Evolutionary conservation across 64 coral and sea anemone genomes (phyloP).

Genomic region (Trachythela sp.): DNA sequence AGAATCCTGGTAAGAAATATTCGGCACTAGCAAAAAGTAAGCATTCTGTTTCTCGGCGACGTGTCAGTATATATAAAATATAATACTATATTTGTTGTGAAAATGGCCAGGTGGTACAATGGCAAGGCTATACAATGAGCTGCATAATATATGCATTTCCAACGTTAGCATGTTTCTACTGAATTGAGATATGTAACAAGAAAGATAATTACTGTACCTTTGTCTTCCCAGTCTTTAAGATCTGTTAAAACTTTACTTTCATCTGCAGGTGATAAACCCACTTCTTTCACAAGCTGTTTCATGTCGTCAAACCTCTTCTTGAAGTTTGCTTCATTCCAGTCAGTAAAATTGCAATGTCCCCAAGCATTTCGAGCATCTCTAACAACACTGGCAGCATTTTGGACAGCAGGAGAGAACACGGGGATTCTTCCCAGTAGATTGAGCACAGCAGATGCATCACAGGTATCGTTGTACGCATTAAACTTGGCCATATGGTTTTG

Average conservation of each 20-base stretch:
- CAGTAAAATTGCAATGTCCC: constrained; percentile 8
- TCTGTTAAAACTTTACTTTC: background rate
- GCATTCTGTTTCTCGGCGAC: no score
- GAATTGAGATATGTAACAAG: no score
- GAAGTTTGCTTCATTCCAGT: background rate
- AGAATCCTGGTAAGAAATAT: no score
- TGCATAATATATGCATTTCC: no score
- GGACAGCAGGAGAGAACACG: constrained; percentile 12
- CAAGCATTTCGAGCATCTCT: background rate
- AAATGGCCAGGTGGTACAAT: no score
- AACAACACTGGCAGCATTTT: background rate
- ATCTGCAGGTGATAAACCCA: background rate
- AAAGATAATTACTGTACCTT: background rate
- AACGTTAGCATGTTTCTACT: no score
- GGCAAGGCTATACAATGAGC: no score
- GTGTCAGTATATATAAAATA: no score
- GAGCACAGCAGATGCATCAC: constrained; percentile 26
- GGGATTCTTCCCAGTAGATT: background rate
- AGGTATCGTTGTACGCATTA: constrained; percentile 1
- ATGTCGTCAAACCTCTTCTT: background rate
- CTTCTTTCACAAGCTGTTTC: background rate
- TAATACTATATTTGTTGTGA: no score
- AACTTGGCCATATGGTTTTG: constrained; percentile 40
- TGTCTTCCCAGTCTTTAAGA: constrained; percentile 18
- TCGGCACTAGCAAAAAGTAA: no score